phyloP scores from a whole-genome alignment of 2,888 invertebrate genomes.

The Pelosia muscerda region DNA sequence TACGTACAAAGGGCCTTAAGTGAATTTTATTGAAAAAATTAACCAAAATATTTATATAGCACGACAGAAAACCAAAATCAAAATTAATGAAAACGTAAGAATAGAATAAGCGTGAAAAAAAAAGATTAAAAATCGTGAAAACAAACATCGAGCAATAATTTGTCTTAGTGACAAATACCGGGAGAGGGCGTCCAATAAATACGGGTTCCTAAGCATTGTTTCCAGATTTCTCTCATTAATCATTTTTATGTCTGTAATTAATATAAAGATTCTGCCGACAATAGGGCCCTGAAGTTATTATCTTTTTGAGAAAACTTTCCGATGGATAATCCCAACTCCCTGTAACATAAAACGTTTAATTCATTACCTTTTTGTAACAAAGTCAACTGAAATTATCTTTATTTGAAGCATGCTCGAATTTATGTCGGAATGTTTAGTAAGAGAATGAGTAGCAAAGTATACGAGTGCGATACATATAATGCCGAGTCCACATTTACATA shows the following conservation, averaged over 20 bases:
- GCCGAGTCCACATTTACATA: no score
- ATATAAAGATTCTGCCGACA: slow-evolving; percentile 80
- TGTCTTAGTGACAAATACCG: slow-evolving; percentile 80
- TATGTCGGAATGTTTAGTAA: neutral
- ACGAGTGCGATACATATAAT: no score
- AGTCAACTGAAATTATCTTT: neutral
- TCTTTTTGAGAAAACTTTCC: slow-evolving; percentile 59
- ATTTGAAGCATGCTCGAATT: neutral
- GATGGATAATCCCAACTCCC: slow-evolving; percentile 25
- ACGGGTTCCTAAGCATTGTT: slow-evolving; percentile 78
- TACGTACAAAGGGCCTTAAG: no score
- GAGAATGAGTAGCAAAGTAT: no score
- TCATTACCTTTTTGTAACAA: slow-evolving; percentile 9
- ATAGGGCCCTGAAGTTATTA: slow-evolving; percentile 62
- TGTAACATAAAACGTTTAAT: slow-evolving; percentile 14
- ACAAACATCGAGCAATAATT: slow-evolving; percentile 70
- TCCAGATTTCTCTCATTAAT: slow-evolving; percentile 80
- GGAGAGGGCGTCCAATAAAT: slow-evolving; percentile 77
- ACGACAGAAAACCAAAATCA: no score
- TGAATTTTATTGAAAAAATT: no score
- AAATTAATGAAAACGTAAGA: neutral
- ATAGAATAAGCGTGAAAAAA: neutral
- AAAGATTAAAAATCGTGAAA: slow-evolving; percentile 62
- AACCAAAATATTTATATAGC: no score
- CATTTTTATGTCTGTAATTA: slow-evolving; percentile 85